Evolutionary conservation across 2,797 vertebrate species (phyloP).

Genomic region (Thaleichthys pacificus): DNA sequence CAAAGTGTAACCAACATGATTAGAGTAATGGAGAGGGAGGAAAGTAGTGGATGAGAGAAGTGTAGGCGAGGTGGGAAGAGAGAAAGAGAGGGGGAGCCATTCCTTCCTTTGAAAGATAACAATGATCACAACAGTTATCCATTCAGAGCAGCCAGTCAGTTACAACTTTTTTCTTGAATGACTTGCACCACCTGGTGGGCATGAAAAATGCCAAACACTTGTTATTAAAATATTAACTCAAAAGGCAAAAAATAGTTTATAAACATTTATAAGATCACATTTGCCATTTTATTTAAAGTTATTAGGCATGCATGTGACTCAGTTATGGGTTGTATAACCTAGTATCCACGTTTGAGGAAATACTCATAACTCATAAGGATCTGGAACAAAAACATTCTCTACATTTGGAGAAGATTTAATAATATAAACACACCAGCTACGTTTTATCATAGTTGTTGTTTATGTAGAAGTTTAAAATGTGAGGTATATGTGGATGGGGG

Average conservation of each 20-base stretch:
- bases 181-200: slow-evolving; percentile 1
- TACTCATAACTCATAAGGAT: background rate
- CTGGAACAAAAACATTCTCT: background rate
- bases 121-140: background rate
- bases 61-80: no score
- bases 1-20: no score
- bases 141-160: background rate
- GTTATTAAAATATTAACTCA: background rate
- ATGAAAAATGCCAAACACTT: background rate
- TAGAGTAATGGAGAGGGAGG: background rate
- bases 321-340: no score
- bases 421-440: background rate
- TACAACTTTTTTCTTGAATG: background rate
- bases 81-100: no score
- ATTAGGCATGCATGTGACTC: background rate
- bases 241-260: background rate
- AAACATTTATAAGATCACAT: background rate
- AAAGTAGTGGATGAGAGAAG: background rate
- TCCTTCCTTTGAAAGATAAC: background rate
- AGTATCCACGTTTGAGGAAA: background rate
- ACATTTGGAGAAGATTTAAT: background rate
- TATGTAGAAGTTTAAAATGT: background rate
- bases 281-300: background rate
- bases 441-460: background rate
- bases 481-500: no score